Evolutionary conservation across 1,140 invertebrate genomes (phyloP).

Genomic region (Arctopsyche grandis): DNA sequence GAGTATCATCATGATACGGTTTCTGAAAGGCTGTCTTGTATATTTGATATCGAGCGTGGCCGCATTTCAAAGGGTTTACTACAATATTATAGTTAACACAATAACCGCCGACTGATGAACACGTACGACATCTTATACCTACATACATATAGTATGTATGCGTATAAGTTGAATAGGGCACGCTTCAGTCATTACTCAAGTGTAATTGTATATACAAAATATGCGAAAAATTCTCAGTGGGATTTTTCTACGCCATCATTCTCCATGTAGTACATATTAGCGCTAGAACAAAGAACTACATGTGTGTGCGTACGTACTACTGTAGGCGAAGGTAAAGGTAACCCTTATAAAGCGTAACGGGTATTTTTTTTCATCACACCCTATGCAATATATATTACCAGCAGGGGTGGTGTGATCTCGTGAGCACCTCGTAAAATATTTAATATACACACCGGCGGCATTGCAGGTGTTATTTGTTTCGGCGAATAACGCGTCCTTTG

Average conservation of each 20-base stretch:
- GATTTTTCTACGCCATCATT: background rate
- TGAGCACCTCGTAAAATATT: conserved; percentile 35
- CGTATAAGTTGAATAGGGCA: no score
- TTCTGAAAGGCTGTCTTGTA: no score
- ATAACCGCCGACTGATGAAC: no score
- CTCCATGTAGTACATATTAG: background rate
- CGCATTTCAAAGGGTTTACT: no score
- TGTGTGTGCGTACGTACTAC: background rate
- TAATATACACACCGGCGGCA: conserved; percentile 25
- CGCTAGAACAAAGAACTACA: background rate
- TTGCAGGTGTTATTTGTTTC: conserved; percentile 10
- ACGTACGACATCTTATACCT: no score
- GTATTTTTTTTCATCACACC: background rate
- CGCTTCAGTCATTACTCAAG: background rate
- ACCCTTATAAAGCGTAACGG: background rate
- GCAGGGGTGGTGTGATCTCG: background rate
- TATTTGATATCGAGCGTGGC: no score
- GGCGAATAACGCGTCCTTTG: background rate
- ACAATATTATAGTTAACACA: no score
- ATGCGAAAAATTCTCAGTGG: background rate
- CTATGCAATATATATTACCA: conserved; percentile 40
- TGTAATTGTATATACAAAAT: background rate
- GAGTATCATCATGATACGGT: no score
- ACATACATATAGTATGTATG: no score
- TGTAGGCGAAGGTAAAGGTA: background rate